Conservation (phyloP, 2,888 invertebrate species). For the Plagiodera versicolora region DNA sequence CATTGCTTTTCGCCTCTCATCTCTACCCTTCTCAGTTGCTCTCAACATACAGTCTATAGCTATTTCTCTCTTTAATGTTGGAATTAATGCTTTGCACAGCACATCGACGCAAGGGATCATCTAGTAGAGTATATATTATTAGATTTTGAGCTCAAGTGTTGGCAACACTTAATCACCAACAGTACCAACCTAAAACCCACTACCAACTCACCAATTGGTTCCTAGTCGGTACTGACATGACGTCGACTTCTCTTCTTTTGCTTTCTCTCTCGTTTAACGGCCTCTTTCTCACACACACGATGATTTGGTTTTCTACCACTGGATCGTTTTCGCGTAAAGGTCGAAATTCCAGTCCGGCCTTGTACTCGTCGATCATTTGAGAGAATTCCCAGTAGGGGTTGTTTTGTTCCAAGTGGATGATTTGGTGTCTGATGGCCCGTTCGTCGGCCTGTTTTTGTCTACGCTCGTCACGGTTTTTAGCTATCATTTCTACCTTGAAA, state of each 20-base stretch:
- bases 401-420: conserved; percentile 82
- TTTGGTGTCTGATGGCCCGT: conserved; percentile 79
- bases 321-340: conserved; percentile 75
- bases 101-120: no score
- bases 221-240: conserved; percentile 92
- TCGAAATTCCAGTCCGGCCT: conserved; percentile 46
- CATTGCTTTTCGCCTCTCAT: no score
- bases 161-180: no score
- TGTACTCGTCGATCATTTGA: conserved; percentile 92
- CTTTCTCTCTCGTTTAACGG: conserved; percentile 93
- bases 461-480: conserved; percentile 93
- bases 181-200: no score
- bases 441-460: conserved; percentile 88
- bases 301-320: conserved; percentile 90
- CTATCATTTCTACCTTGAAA: conserved; percentile 82
- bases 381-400: conserved; percentile 98
- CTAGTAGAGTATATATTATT: no score
- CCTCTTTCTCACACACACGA: conserved; percentile 96
- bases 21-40: no score
- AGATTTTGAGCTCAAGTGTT: no score
- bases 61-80: no score
- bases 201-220: conserved; percentile 62
- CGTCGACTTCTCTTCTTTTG: conserved; percentile 86
- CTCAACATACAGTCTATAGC: no score
- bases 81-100: no score